Base-by-base conservation (phyloP, 1,140 invertebrate genomes). In the Mycetomoellerius zeteki region DNA sequence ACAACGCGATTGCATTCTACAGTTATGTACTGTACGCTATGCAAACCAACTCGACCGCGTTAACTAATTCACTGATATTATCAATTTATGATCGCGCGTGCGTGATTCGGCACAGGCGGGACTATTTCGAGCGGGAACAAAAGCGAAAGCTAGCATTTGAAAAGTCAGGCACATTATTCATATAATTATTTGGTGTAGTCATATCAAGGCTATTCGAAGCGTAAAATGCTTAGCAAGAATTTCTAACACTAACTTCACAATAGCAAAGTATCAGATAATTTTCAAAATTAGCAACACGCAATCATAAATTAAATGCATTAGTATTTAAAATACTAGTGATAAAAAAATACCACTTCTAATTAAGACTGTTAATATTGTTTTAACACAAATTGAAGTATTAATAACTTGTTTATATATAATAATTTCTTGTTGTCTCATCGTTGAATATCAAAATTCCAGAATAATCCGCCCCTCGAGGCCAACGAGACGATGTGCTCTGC, bases 111-210 rank as follows among this genome's bases (percentile, higher is more conserved):
- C 19, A 27, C 19, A 80, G 62, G 27, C 77, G 27, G 16, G 76
- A 65, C 30, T 37, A 19, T 72, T 54, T 47, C 21, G 50, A 54
- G 78, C 37, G 65, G 58, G 71, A 84, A 84, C 52, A 84, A 84
- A 84, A 84, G 72, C 67, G 72, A 84, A 81, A 81, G 77, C 47
- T 71, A 19, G 33, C n/a, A 50, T 71, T 37, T 69, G n/a, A 69
- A 24, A 43, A 43, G 27, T 21, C 73, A 58, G 21, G 0, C 30
- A 24, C 19, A n/a, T 47, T 77, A 77, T n/a, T 89, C 92, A 86
- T 93, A 91, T 92, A 93, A 94, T 94, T 94, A 94, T 93, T 94
- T 94, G 85, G 90, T 91, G 87, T 85, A 87, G 64, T 89, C 58
- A 86, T 80, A 85, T 90, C 92, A 93, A 94, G 89, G 91, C 91